Conservation (phyloP, 2,797 vertebrate genomes). For the Sebastolobus altivelis region DNA sequence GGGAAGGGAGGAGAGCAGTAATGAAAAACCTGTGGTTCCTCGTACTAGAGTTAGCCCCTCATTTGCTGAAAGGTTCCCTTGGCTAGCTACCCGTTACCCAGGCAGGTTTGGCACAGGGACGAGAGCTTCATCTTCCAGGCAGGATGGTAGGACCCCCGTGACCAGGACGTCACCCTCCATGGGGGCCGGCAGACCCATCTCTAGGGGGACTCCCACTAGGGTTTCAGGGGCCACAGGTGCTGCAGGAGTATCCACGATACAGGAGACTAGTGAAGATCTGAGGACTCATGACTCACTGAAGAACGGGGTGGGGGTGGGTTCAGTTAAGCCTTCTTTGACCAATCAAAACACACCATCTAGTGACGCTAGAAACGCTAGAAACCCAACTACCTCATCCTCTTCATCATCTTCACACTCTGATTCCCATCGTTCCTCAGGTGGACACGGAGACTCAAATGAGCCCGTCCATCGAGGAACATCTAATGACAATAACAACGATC, state of each 20-base stretch:
- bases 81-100: constrained; percentile 69
- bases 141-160: constrained; percentile 68
- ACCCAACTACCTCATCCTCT: constrained; percentile 53
- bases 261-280: constrained; percentile 76
- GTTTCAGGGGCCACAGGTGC: constrained; percentile 75
- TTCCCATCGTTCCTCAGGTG: constrained; percentile 58
- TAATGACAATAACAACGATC: constrained; percentile 50
- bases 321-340: constrained; percentile 67
- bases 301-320: constrained; percentile 54
- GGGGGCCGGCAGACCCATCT: constrained; percentile 71
- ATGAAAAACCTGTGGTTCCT: constrained; percentile 53
- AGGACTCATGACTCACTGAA: constrained; percentile 72
- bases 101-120: constrained; percentile 56
- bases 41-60: constrained; percentile 69
- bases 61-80: constrained; percentile 66
- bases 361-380: constrained; percentile 65
- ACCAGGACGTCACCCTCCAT: constrained; percentile 80
- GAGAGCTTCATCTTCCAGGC: constrained; percentile 61
- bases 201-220: constrained; percentile 65
- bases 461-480: constrained; percentile 55
- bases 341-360: constrained; percentile 53
- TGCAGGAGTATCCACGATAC: constrained; percentile 65
- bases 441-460: constrained; percentile 58
- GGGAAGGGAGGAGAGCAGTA: constrained; percentile 25
- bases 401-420: constrained; percentile 45